These are phyloP conservation scores for Tapera naevia DNA, from an alignment of 2,797 vertebrate genomes.

Conservation along the genomic window DNA sequence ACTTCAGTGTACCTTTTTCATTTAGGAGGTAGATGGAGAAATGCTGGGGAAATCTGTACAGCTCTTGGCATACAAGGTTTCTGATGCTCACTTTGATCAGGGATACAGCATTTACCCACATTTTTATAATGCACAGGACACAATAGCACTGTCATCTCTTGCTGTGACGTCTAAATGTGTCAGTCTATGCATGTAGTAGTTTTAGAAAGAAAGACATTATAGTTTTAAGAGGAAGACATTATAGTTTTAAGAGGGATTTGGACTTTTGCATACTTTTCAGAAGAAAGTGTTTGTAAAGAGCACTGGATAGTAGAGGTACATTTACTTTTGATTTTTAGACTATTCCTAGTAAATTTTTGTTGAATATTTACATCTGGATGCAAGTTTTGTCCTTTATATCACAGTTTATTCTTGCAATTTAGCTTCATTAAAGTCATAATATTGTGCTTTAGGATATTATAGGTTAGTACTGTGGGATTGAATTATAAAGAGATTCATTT, in stretches of 20 bases:
- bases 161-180: not conserved
- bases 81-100: not conserved
- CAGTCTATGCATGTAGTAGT: not conserved
- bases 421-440: slow-evolving; percentile 48
- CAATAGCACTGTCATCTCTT: not conserved
- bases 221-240: not conserved
- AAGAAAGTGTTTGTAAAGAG: not conserved
- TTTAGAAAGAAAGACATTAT: not conserved
- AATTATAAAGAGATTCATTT: slow-evolving; percentile 64
- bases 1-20: not conserved
- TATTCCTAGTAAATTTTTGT: not conserved
- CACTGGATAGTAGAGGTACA: not conserved
- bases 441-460: slow-evolving; percentile 35
- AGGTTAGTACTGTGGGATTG: slow-evolving; percentile 41
- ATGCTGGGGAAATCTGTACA: not conserved
- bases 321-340: slow-evolving; percentile 14
- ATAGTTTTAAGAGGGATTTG: not conserved
- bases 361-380: slow-evolving; percentile 32
- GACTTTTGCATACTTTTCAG: not conserved
- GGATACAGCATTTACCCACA: not conserved
- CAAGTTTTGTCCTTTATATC: slow-evolving; percentile 30
- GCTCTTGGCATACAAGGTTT: not conserved
- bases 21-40: not conserved
- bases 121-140: not conserved
- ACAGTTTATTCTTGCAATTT: slow-evolving; percentile 56